These are phyloP conservation scores for Nemotelus nigrinus DNA, from an alignment of 2,888 invertebrate species.

Conservation along the genomic window DNA sequence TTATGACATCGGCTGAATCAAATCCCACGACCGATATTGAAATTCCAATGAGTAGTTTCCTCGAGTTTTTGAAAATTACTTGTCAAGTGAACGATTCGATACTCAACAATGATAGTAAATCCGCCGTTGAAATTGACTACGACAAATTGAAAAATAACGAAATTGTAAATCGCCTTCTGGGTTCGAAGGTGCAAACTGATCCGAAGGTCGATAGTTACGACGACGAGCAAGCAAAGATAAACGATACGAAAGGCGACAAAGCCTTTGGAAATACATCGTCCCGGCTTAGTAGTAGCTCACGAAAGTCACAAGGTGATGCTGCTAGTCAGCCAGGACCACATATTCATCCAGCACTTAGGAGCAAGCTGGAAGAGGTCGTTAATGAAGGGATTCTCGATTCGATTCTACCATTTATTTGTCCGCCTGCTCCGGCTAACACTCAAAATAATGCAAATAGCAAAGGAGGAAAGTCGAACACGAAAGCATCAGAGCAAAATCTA, in stretches of 20 bases:
- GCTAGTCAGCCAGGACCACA: conserved; percentile 14
- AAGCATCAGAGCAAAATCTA: conserved; percentile 48
- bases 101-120: conserved; percentile 34
- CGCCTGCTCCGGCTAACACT: conserved; percentile 48
- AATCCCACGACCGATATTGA: conserved; percentile 52
- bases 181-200: conserved; percentile 46
- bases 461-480: conserved; percentile 45
- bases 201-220: background rate
- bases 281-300: background rate
- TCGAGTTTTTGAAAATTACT: conserved; percentile 64
- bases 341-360: conserved; percentile 59
- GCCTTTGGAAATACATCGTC: conserved; percentile 23
- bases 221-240: conserved; percentile 11
- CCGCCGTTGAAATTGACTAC: conserved; percentile 55
- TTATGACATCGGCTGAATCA: conserved; percentile 21
- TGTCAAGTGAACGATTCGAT: conserved; percentile 65
- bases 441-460: conserved; percentile 52
- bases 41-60: conserved; percentile 62
- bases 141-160: conserved; percentile 60
- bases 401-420: conserved; percentile 78
- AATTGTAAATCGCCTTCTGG: conserved; percentile 60
- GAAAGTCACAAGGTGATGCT: conserved; percentile 42
- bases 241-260: conserved; percentile 36
- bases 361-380: conserved; percentile 70
- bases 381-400: conserved; percentile 86